A percentile compares a stretch with the other conserved stretches of the same genome.
These are phyloP conservation scores for Sebastes iracundus DNA, from an alignment of 2,797 vertebrate genomes.

Conservation along the genomic window DNA sequence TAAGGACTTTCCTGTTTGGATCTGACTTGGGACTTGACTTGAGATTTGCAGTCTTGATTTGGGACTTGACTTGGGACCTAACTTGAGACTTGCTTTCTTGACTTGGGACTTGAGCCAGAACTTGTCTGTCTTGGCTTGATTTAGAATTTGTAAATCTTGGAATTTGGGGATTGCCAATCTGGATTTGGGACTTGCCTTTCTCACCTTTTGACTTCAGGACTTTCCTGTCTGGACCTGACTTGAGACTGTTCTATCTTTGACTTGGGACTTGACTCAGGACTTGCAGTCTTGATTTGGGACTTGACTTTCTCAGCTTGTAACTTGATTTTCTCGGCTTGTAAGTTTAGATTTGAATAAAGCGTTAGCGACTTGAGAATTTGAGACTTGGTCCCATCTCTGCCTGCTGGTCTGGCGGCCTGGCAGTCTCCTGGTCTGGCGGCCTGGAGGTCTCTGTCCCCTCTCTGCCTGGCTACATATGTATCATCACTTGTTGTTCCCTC, in stretches of 20 bases:
- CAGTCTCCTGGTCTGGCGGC: not conserved
- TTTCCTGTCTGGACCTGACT: not conserved
- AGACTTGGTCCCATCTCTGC: not conserved
- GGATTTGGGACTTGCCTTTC: not conserved
- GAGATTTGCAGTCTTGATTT: not conserved
- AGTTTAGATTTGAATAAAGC: not conserved
- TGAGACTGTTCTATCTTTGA: not conserved
- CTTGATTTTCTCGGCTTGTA: not conserved
- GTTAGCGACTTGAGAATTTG: not conserved
- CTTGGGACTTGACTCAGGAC: not conserved
- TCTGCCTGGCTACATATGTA: constrained; percentile 50
- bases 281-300: not conserved
- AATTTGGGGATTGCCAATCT: not conserved
- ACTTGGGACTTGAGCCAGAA: not conserved
- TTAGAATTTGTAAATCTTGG: not conserved
- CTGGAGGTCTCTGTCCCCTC: constrained; percentile 31
- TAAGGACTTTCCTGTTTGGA: no score
- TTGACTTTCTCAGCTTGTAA: not conserved
- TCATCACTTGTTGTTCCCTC: constrained; percentile 75
- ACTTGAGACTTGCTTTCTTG: not conserved
- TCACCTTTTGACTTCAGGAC: not conserved
- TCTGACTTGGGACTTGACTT: no score
- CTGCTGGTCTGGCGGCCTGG: not conserved
- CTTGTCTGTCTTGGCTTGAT: not conserved
- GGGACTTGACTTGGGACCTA: not conserved